Conservation (phyloP, 2,888 invertebrate genomes). For the Platycnemis pennipes region DNA sequence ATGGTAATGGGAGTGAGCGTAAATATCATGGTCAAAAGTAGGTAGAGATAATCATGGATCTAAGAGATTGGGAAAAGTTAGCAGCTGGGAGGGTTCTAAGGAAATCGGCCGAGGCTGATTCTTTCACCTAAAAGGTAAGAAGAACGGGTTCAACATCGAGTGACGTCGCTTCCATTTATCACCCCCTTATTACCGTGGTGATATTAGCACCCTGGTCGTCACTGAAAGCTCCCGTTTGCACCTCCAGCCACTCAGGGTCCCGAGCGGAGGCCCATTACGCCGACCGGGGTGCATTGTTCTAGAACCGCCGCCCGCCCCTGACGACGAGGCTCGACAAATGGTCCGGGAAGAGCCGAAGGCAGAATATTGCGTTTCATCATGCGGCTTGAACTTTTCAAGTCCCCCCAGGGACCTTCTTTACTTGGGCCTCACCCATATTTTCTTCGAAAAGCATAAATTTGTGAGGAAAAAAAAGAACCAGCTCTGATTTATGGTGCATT, state of each 20-base stretch:
- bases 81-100: not conserved
- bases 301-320: not conserved
- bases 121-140: too few species aligned
- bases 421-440: not conserved
- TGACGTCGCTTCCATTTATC: not conserved
- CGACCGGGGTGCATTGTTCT: not conserved
- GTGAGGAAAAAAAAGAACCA: too few species aligned
- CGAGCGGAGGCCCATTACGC: not conserved
- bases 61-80: too few species aligned
- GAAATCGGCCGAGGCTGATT: not conserved
- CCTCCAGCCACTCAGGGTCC: not conserved
- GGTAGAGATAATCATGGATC: too few species aligned
- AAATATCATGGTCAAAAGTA: too few species aligned
- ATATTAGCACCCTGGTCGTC: not conserved
- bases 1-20: too few species aligned
- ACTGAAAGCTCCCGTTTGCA: not conserved
- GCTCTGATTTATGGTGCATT: too few species aligned
- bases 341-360: not conserved
- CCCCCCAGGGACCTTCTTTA: not conserved
- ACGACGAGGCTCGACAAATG: not conserved
- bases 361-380: not conserved
- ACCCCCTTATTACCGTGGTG: not conserved
- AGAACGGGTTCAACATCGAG: too few species aligned
- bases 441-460: too few species aligned
- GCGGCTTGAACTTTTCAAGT: not conserved